Base-by-base conservation (phyloP, 2,797 vertebrate genomes). In the Falco concolor region DNA sequence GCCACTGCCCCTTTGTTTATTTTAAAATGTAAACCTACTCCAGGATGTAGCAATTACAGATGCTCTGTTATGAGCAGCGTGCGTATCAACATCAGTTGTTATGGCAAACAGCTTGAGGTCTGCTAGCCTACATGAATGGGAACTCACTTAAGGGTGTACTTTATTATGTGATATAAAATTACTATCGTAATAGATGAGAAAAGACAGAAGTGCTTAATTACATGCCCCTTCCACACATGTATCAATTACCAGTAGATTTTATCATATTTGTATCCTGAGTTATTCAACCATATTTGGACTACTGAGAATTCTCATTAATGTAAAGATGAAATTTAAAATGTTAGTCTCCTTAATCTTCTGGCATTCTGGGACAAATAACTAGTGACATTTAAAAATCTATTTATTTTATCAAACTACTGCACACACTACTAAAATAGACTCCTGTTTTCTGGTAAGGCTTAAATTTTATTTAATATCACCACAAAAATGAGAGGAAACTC, bases 11-110 rank as follows among this genome's bases (percentile, higher is more conserved):
- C 40, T 94, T 73, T 91, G 94, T 93, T 95, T 97, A 93, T 73
- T 95, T 93, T 91, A 89, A 92, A 92, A 96, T 93, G 89, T 94
- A 95, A 95, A 89, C 76, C 77, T 90, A 90, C 56, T 90, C 86
- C 89, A 94, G 92, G 90, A 95, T 94, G 92, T 74, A 85, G 94
- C 87, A 89, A 91, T 92, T 92, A 89, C 5, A 2, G 86, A 95
- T 82, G 84, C 64, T 80, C 60, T 89, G 88, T 82, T 96, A 91
- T 13, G 52, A 95, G 75, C 56, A 85, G 68, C 69, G 50, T 8
- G 45, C 36, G 84, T 56, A n/a, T 95, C 59, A 81, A 12, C 38
- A 73, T 9, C 19, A 3, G 15, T 38, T 95, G 80, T 90, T 94
- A 91, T 83, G 92, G 96, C 80, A 93, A 96, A 91, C 1, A 1